Conservation (phyloP, 2,797 vertebrate genomes). For the Alcedo quadribrachys region DNA sequence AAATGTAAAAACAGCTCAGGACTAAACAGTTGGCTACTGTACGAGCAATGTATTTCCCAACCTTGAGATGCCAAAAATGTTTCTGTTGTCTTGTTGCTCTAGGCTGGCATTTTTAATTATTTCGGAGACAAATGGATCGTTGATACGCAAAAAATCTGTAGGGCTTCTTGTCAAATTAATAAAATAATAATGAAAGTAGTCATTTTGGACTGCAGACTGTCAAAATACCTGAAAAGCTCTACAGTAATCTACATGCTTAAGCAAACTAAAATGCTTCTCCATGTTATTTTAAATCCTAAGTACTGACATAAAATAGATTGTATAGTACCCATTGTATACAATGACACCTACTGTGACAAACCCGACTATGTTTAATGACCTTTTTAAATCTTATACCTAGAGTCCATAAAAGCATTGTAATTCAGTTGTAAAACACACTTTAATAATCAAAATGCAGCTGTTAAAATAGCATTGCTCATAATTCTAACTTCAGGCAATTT, state of each 20-base stretch:
- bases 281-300: slow-evolving; percentile 68
- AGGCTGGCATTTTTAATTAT: slow-evolving; percentile 85
- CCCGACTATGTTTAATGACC: slow-evolving; percentile 91
- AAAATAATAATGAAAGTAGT: slow-evolving; percentile 83
- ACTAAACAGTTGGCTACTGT: slow-evolving; percentile 71
- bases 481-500: slow-evolving; percentile 86
- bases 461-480: slow-evolving; percentile 86
- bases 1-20: slow-evolving; percentile 65
- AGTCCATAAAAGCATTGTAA: slow-evolving; percentile 86
- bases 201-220: slow-evolving; percentile 77
- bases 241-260: slow-evolving; percentile 70
- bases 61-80: slow-evolving; percentile 81
- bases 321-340: slow-evolving; percentile 84
- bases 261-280: slow-evolving; percentile 62
- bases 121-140: slow-evolving; percentile 80
- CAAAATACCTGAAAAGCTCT: slow-evolving; percentile 76
- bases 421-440: slow-evolving; percentile 87
- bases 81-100: slow-evolving; percentile 80
- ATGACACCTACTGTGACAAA: slow-evolving; percentile 88
- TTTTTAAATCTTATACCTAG: slow-evolving; percentile 92
- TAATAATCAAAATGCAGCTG: slow-evolving; percentile 90
- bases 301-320: slow-evolving; percentile 86
- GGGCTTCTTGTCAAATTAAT: slow-evolving; percentile 84
- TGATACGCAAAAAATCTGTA: slow-evolving; percentile 78
- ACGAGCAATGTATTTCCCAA: slow-evolving; percentile 77